Evolutionary conservation across 1,140 invertebrate species (phyloP).

Genomic region (Xylocopa sonorina): DNA sequence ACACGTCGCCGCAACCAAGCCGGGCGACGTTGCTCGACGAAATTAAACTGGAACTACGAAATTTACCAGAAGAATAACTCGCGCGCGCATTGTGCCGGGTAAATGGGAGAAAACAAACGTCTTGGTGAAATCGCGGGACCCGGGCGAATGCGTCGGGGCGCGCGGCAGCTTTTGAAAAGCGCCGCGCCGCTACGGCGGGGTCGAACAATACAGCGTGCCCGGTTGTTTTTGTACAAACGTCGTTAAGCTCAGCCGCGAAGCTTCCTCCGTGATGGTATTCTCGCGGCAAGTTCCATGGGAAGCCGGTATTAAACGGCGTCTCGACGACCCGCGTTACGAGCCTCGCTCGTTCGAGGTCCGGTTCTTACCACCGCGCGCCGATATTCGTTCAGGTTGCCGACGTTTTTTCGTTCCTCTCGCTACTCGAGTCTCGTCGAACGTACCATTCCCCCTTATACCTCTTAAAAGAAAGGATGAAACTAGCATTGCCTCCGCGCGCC

Average conservation of each 20-base stretch:
- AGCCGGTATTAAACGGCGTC: constrained; percentile 25
- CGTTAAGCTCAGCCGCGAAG: constrained; percentile 57
- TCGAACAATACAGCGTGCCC: constrained; percentile 39
- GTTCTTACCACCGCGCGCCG: neutral
- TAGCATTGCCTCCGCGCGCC: neutral
- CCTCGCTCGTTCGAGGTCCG: neutral
- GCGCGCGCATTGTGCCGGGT: neutral
- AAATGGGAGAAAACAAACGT: constrained; percentile 27
- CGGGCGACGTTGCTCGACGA: neutral
- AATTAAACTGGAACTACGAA: constrained; percentile 43
- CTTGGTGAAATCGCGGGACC: constrained; percentile 16
- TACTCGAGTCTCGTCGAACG: neutral
- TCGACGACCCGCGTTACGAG: neutral
- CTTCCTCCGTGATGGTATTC: neutral
- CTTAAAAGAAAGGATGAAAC: too few relatives aligned
- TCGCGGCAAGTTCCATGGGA: neutral
- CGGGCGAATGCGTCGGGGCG: constrained; percentile 10
- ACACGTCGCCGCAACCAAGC: neutral
- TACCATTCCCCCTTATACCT: neutral
- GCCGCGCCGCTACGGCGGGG: neutral
- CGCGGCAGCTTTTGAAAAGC: constrained; percentile 8
- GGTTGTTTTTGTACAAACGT: constrained; percentile 62
- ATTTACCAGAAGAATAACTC: constrained; percentile 37
- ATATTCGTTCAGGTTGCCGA: neutral
- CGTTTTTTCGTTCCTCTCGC: neutral